These are phyloP conservation scores for Porites australiensis DNA, from an alignment of 64 coral and sea anemone species.

Conservation along the genomic window DNA sequence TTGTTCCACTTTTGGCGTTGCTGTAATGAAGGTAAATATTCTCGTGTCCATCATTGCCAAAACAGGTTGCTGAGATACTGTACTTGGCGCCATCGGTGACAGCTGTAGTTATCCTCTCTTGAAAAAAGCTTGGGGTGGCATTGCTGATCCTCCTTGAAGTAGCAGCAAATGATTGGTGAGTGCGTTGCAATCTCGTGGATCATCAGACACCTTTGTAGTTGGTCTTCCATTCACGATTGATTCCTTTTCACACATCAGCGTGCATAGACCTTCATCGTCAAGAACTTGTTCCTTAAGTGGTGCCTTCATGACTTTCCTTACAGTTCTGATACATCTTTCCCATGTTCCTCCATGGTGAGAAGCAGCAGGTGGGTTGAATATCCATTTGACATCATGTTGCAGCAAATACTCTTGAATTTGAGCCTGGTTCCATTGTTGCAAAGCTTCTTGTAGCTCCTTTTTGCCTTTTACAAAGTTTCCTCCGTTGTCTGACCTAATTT, in stretches of 20 bases:
- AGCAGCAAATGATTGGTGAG: neutral
- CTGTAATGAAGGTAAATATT: constrained; percentile 3
- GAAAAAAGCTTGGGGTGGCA: neutral
- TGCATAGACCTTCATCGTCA: constrained; percentile 4
- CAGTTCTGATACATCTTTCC: neutral
- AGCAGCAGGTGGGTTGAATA: neutral
- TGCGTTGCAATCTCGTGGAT: neutral
- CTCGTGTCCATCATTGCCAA: neutral
- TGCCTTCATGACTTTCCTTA: constrained; percentile 3
- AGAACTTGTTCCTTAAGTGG: neutral
- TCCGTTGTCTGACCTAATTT: constrained; percentile 14
- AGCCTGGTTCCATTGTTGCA: neutral
- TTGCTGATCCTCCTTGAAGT: neutral
- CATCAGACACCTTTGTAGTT: neutral
- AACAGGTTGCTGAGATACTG: neutral
- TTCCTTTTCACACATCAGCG: neutral
- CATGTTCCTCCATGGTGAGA: neutral
- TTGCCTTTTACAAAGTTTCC: constrained; percentile 3
- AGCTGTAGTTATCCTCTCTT: constrained; percentile 3
- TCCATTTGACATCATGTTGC: neutral
- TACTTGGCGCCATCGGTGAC: neutral
- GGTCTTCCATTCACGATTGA: constrained; percentile 5
- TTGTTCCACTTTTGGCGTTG: constrained; percentile 10
- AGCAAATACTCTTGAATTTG: neutral
- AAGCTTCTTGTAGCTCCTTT: neutral